Base-by-base conservation (phyloP, 2,797 vertebrate genomes). In the Eulemur mongoz region DNA sequence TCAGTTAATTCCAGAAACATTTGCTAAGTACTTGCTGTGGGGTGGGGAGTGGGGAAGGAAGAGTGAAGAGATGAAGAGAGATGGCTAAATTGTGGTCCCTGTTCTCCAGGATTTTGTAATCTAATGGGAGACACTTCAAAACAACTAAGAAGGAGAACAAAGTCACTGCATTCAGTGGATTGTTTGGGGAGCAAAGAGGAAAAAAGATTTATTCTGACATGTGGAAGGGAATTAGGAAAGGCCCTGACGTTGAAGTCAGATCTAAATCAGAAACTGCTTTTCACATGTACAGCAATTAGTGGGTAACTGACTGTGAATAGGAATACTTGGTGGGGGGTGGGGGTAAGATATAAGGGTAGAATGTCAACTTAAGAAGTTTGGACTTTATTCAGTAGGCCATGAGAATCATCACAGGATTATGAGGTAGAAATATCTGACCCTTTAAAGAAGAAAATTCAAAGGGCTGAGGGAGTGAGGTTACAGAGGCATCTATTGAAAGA, bases 181-280 rank as follows among this genome's bases (percentile, higher is more conserved):
- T 86, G 22, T 83, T 90, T 94, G 65, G 32, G 38, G 38, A 75
- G 14, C 79, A 89, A 94, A 84, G 63, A 94, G 86, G 86, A 59
- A 59, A 27, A 83, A 75, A 91, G 20, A 23, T n/a, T 75, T 67
- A 23, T 72, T 81, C 22, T 38, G 61, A 61, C 38, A 38, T 25
- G 38, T 81, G 10, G 40, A 32, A 30, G 48, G n/a, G 27, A 78
- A 40, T 63, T 91, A 85, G 45, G 35, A 61, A 59, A 80, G 20
- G 30, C 32, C 59, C 9, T 54, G 54, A 69, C 30, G 20, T 14
- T 59, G 52, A 79, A 80, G 72, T 70, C 85, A 92, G 43, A n/a
- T 43, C 25, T 70, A 48, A 35, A 72, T 83, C 43, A 69, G 54
- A 83, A 76, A 25, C 78, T 48, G 48, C n/a, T 35, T 80, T 92